Evolutionary conservation across 2,113 vertebrate species (phyloP), one percentile per base, ranked within the genome.

Genomic region (Tragelaphus imberbis): DNA sequence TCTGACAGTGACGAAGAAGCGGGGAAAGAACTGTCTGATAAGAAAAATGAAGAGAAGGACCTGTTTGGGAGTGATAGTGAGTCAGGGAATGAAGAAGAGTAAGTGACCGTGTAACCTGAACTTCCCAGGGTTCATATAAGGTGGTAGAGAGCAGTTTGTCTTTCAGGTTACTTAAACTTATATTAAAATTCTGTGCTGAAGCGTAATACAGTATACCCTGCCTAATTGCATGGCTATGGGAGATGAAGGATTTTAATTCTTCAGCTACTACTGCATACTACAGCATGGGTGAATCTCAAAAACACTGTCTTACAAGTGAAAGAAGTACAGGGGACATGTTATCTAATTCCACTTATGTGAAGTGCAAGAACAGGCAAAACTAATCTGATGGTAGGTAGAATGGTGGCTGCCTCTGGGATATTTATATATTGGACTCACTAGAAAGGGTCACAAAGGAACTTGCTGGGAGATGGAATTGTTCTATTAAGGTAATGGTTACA

Each of bases 1-100:
- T 99, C 99, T 0, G 99, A 99, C 97, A 99, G 99, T 65, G 99
- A 99, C 28, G 99, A 99, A 14, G 99, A 99, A 7, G 81, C 97
- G 90, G 96, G 99, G 97, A 61, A 99, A 98, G 95, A 90, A 98
- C 40, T 86, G 12, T 90, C 97, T 17, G 97, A 81, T 2, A 99
- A 98, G 91, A 99, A 99, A 80, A 99, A 99, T 95, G 99, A 99
- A 77, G 99, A 99, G 97, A 99, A 99, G 92, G 99, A 99, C 88
- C 98, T 99, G 17, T 99, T 99, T 87, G 99, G 99, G 81, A 99
- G 99, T 90, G 99, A 99, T 97, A 99, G 99, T 91, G 99, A 99
- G 30, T 99, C 99, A 0, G 99, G 99, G 21, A 99, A 99, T 94
- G 99, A 99, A 51, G 99, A 99, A 98, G 99, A 99, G 99, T 99